Evolutionary conservation across 2,113 vertebrate genomes (phyloP).

Genomic region (Setophaga kirtlandii): DNA sequence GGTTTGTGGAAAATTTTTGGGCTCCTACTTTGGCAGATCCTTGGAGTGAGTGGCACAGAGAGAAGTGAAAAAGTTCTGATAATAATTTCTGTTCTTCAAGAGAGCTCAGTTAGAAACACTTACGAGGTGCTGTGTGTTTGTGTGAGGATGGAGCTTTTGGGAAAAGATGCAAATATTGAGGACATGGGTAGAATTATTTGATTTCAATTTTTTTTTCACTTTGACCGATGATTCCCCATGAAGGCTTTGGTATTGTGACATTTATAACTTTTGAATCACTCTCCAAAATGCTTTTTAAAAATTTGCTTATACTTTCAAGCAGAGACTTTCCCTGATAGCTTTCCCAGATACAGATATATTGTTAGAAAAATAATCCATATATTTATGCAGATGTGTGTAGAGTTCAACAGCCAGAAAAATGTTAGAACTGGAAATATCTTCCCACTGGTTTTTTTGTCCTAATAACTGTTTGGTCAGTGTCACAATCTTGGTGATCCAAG

Average conservation of each 20-base stretch:
- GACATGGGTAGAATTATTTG: neutral
- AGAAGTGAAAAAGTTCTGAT: neutral
- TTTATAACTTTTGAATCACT: neutral
- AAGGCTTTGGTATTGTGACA: neutral
- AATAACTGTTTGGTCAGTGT: neutral
- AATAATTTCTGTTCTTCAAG: neutral
- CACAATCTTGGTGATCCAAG: neutral
- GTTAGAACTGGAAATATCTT: neutral
- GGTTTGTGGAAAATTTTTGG: neutral
- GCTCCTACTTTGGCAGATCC: neutral
- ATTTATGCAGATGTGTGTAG: neutral
- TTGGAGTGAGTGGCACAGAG: neutral
- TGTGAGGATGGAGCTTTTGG: neutral
- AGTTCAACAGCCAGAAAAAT: neutral
- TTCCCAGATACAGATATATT: neutral
- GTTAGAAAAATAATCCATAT: neutral
- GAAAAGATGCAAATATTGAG: neutral
- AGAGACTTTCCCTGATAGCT: neutral
- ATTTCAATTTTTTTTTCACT: neutral
- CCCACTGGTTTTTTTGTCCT: neutral
- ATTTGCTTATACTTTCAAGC: neutral
- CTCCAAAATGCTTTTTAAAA: rapidly evolving
- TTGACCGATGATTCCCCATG: neutral
- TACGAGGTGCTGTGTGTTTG: neutral
- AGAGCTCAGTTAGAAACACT: rapidly evolving